Evolutionary conservation across 1,140 invertebrate species (phyloP), one percentile per base, ranked within the genome.

Genomic region (Polypedilum vanderplanki): DNA sequence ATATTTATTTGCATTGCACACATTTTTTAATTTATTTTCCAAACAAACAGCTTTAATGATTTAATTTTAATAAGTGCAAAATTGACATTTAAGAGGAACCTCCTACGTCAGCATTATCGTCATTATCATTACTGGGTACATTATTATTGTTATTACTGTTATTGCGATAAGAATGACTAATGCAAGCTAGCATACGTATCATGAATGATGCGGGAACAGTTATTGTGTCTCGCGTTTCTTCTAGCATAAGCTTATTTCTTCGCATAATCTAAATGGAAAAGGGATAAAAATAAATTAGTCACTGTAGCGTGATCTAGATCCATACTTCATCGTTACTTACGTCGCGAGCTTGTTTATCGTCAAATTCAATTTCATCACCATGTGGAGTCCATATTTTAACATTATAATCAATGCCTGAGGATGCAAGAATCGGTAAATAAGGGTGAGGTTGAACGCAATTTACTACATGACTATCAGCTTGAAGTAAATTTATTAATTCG

Each of bases 361-460:
- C 87, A 83, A 93, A 95, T 17, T 77, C 83, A 0, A 84, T 79
- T 73, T 88, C 85, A 7, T 87, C 83, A 75, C 82, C 82, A 12
- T 87, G 81, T 0, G 94, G 94, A 3, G 90, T 86, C 93, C 93
- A 96, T 0, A 96, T 81, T 83, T 96, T 96, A 8, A 96, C 87
- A 80, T 96, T 92, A 82, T 96, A 93, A 81, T 96, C 94, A 76
- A 96, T 95, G 8, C 94, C 94, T 76, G 93, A 95, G 7, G 93
- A 92, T 0, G 93, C 93, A 5, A 96, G 80, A 77, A 94, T 87
- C 75, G 93, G 93, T 75, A 93, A 83, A 76, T 84, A 88, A 0
- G 93, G 93, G 84, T 96, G 94, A 0, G 94, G 94, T 79, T 94
- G 92, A 0, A 95, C 79, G 81, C 93, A 93, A 83, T 95, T 95